These are phyloP conservation scores for Sebastolobus altivelis DNA, from an alignment of 2,797 vertebrate genomes.

Conservation along the genomic window DNA sequence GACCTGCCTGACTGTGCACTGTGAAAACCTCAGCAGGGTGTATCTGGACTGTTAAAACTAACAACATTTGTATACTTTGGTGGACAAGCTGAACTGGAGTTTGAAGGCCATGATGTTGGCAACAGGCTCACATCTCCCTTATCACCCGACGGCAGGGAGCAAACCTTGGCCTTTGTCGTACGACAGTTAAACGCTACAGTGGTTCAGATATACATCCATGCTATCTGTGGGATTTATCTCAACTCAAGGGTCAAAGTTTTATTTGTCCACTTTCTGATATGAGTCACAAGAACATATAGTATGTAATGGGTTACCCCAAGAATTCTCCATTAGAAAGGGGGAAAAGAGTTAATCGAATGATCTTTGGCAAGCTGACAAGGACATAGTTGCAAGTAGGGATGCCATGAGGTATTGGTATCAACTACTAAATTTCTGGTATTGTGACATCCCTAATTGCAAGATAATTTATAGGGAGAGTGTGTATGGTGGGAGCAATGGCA, in stretches of 20 bases:
- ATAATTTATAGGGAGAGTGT: not conserved
- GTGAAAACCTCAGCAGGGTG: not conserved
- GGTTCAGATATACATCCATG: not conserved
- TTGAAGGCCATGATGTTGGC: not conserved
- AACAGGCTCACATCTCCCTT: not conserved
- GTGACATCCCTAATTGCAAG: too few species aligned
- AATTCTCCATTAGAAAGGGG: not conserved
- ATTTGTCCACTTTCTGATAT: not conserved
- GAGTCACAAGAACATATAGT: not conserved
- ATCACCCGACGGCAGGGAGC: not conserved
- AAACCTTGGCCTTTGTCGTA: conserved; percentile 27
- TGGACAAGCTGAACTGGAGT: not conserved
- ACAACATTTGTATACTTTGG: not conserved
- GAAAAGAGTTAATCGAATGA: not conserved
- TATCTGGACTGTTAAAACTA: not conserved
- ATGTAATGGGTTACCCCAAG: not conserved
- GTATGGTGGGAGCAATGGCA: not conserved
- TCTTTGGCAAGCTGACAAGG: not conserved
- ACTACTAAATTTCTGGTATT: too few species aligned
- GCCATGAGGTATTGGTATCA: too few species aligned
- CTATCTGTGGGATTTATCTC: conserved; percentile 26
- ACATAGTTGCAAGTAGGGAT: not conserved
- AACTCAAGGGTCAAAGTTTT: conserved; percentile 34
- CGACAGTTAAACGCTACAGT: not conserved
- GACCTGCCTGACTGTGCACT: not conserved